Base-by-base conservation (phyloP, 2,113 vertebrate genomes). In the Labrus mixtus region DNA sequence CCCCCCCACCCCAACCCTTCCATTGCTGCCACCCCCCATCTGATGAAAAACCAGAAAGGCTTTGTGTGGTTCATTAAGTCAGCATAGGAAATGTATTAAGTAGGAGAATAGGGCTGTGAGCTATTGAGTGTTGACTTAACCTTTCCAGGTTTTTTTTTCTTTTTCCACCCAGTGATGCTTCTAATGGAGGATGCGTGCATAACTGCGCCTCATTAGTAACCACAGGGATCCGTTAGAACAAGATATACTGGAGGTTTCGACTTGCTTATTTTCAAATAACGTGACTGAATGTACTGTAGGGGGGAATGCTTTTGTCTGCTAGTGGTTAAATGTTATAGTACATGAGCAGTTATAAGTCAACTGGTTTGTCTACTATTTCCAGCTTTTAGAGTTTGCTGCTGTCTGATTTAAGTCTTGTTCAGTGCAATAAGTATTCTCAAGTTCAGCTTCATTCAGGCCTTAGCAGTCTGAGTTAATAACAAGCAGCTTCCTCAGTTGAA, bases 31-130 rank as follows among this genome's bases (percentile, higher is more conserved):
- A 48, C 68, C 76, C 69, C 95, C 95, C 95, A 94, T 96, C 96
- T 97, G 97, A 98, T 97, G 95, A 97, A 97, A 93, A 97, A 96
- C 94, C 94, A 96, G 95, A 95, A 96, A 96, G 96, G 95, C 96
- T 97, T 97, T 96, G 96, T 96, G 96, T 96, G 97, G 96, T 98
- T 98, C 96, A 98, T 98, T 98, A 98, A 98, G 97, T 96, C 96
- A 97, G 97, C 96, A 97, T 96, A 96, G 96, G 97, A 97, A 98
- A 97, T 97, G 96, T 97, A 98, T 97, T 97, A 98, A 97, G 96
- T 95, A 96, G 96, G 94, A 95, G 95, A 97, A 96, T 95, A 95
- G 94, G 95, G 94, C 96, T 96, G 94, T 92, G 90, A 95, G 95
- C 95, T 94, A 95, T 95, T 95, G 95, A 93, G 92, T 98, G 97